These are phyloP conservation scores for Temnopleurus reevesii DNA, from an alignment of 53 echinoderm and acorn worm genomes.

Conservation along the genomic window DNA sequence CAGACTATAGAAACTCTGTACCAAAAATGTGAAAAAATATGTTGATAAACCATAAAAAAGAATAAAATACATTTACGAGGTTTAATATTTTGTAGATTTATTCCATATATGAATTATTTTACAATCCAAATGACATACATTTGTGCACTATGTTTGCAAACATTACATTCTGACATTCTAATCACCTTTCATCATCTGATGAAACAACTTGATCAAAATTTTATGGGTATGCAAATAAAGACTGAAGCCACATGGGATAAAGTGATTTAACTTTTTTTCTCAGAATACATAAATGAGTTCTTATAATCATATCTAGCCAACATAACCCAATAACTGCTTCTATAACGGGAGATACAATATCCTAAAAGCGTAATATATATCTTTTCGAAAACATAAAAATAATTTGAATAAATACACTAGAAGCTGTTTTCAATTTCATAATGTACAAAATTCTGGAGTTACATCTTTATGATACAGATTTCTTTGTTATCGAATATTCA, in stretches of 20 bases:
- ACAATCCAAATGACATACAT: constrained; percentile 24
- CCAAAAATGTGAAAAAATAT: too few relatives aligned
- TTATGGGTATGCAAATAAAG: neutral
- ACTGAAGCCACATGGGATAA: neutral
- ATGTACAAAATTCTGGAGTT: constrained; percentile 37
- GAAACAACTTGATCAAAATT: neutral
- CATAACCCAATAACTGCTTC: neutral
- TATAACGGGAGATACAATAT: neutral
- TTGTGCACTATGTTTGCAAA: neutral
- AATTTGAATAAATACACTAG: constrained; percentile 34
- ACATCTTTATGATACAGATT: constrained; percentile 1
- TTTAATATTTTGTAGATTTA: constrained; percentile 28
- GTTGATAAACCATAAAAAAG: too few relatives aligned
- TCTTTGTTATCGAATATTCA: constrained; percentile 9
- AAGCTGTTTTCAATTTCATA: constrained; percentile 6
- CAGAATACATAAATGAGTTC: constrained; percentile 14
- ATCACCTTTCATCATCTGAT: neutral
- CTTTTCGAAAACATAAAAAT: constrained; percentile 1
- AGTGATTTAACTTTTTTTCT: neutral
- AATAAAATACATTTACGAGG: too few relatives aligned
- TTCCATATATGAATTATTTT: constrained; percentile 52
- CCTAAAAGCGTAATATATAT: neutral
- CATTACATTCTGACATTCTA: neutral
- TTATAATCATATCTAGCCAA: too few relatives aligned
- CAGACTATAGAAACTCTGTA: too few relatives aligned